These are phyloP conservation scores for Pseudomyrmex concolor DNA, from an alignment of 1,140 invertebrate genomes.

Conservation along the genomic window DNA sequence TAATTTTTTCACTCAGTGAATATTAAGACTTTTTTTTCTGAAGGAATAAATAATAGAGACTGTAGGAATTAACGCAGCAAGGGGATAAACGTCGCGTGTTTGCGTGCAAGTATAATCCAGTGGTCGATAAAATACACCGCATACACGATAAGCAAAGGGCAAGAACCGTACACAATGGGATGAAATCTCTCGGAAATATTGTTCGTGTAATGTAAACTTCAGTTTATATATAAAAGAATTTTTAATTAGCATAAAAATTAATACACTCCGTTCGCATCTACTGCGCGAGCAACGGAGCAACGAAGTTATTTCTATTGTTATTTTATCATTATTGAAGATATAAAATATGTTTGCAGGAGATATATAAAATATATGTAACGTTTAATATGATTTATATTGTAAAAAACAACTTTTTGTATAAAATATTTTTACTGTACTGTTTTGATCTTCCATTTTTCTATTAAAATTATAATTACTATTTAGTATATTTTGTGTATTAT, in stretches of 20 bases:
- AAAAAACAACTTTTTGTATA: no score
- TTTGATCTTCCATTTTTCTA: no score
- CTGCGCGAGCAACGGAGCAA: not conserved
- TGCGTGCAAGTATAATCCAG: slow-evolving; percentile 49
- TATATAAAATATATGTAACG: no score
- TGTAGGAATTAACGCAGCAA: slow-evolving; percentile 39
- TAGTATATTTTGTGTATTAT: no score
- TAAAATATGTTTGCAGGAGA: no score
- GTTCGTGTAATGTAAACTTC: slow-evolving; percentile 28
- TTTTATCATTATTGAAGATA: not conserved
- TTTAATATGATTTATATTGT: no score
- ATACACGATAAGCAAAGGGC: slow-evolving; percentile 52
- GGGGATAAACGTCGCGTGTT: slow-evolving; percentile 51
- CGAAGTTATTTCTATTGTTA: not conserved
- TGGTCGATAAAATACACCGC: slow-evolving; percentile 45
- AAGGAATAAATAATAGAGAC: slow-evolving; percentile 50
- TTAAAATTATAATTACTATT: no score
- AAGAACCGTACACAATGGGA: slow-evolving; percentile 32
- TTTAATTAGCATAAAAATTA: slow-evolving; percentile 48
- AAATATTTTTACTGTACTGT: no score
- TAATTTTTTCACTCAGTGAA: not conserved
- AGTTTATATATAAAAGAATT: slow-evolving; percentile 5
- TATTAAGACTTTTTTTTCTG: slow-evolving; percentile 35
- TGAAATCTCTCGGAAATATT: slow-evolving; percentile 54
- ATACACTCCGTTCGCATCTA: not conserved